Evolutionary conservation across 2,113 vertebrate genomes (phyloP).

Genomic region (Leucosticte australis): DNA sequence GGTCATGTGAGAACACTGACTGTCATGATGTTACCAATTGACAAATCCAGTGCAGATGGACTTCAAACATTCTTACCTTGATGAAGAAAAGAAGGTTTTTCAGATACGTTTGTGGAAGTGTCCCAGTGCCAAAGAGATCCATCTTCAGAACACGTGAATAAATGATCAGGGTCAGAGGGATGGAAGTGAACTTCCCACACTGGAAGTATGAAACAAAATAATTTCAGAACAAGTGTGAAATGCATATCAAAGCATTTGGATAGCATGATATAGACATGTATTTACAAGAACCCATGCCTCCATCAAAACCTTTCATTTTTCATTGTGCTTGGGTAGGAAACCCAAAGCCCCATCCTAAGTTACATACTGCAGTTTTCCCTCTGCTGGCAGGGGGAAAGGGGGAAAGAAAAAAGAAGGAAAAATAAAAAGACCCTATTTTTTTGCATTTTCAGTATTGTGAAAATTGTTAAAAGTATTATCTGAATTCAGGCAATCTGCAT

Average conservation of each 20-base stretch:
- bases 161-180: constrained; percentile 92
- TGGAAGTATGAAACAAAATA: constrained; percentile 39
- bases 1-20: background rate
- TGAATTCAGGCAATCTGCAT: background rate
- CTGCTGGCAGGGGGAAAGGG: accelerated
- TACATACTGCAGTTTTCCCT: background rate
- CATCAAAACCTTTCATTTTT: background rate
- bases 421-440: background rate
- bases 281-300: background rate
- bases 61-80: constrained; percentile 75
- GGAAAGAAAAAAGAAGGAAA: accelerated
- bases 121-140: constrained; percentile 97
- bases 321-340: background rate
- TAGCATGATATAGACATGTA: background rate
- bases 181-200: constrained; percentile 99
- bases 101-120: constrained; percentile 77
- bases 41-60: background rate
- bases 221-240: background rate
- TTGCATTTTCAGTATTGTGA: background rate
- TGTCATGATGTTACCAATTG: background rate
- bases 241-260: background rate
- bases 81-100: constrained; percentile 86
- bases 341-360: background rate
- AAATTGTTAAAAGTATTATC: background rate
- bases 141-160: constrained; percentile 97